Percentiles rank a stretch among this genome's conserved stretches.
phyloP scores from a whole-genome alignment of 2,888 invertebrate species.

The Antheraea assamensis region DNA sequence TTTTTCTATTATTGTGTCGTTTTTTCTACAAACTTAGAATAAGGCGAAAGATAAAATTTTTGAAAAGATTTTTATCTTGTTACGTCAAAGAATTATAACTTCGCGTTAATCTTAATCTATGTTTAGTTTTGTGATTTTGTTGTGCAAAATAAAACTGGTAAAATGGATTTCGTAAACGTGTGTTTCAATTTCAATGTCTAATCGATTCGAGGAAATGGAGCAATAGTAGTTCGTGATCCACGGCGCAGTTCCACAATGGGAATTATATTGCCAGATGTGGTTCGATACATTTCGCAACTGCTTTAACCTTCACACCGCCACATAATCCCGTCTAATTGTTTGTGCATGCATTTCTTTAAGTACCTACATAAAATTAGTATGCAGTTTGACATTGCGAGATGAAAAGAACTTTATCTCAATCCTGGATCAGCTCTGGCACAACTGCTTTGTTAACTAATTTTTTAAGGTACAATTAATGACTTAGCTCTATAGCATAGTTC shows the following conservation, averaged over 20 bases:
- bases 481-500: not conserved
- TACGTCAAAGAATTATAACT: too few relatives aligned
- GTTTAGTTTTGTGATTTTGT: not conserved
- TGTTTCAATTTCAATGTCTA: constrained; percentile 19
- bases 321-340: constrained; percentile 51
- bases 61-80: too few relatives aligned
- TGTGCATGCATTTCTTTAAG: constrained; percentile 37
- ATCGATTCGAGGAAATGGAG: constrained; percentile 47
- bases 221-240: constrained; percentile 60
- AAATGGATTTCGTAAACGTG: not conserved
- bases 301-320: constrained; percentile 58
- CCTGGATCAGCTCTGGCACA: not conserved
- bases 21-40: too few relatives aligned
- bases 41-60: too few relatives aligned
- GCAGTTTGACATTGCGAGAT: constrained; percentile 27
- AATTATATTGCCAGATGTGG: constrained; percentile 58
- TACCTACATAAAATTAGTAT: constrained; percentile 28
- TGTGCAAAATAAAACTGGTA: not conserved
- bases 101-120: too few relatives aligned
- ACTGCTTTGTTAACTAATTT: too few relatives aligned
- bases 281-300: constrained; percentile 60
- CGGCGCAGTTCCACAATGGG: constrained; percentile 60
- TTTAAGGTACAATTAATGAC: not conserved
- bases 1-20: too few relatives aligned
- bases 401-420: constrained; percentile 25